Base-by-base conservation (phyloP, 2,888 invertebrate species). In the Stegophylla sp. region DNA sequence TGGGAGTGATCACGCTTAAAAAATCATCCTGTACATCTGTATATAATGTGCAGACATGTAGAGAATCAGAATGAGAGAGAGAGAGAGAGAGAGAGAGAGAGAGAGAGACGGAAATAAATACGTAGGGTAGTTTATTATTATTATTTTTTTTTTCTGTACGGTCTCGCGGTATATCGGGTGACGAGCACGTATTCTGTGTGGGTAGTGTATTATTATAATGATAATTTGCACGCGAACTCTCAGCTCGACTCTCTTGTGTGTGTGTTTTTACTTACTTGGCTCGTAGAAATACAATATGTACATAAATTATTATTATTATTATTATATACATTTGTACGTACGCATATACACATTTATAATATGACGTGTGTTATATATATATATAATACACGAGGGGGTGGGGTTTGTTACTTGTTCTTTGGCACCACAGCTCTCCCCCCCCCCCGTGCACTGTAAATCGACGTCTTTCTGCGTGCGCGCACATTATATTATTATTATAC, bases 111-210 rank as follows among this genome's bases (percentile, higher is more conserved):
- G 17, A 12, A 3, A 43, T 13, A 17, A 15, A 74, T 51, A 23
- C 64, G 34, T 28, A 28, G 75, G 64, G 64, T 64, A 41, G 64
- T 64, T 75, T 64, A 53, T 75, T 75, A 75, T 75, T 69, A 53
- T 71, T 56, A 41, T 71, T 64, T 45, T 75, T 64, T 75, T 75
- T 75, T 74, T 20, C 12, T n/a, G n/a, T n/a, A 64, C 12, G 51
- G 63, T 75, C 59, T 64, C 51, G 61, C 45, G 23, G 51, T 34
- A 64, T 75, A 75, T 64, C 75, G 75, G 64, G 34, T 64, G 64
- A 64, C 63, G 26, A 64, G 64, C 75, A 75, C 64, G 75, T 75
- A 75, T 75, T 75, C 64, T 51, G 64, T 48, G 64, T 75, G 23
- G 64, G n/a, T n/a, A n/a, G n/a, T n/a, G n/a, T n/a, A n/a, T n/a